Evolutionary conservation across 2,888 invertebrate species (phyloP).

Genomic region (Eristalis intricaria): DNA sequence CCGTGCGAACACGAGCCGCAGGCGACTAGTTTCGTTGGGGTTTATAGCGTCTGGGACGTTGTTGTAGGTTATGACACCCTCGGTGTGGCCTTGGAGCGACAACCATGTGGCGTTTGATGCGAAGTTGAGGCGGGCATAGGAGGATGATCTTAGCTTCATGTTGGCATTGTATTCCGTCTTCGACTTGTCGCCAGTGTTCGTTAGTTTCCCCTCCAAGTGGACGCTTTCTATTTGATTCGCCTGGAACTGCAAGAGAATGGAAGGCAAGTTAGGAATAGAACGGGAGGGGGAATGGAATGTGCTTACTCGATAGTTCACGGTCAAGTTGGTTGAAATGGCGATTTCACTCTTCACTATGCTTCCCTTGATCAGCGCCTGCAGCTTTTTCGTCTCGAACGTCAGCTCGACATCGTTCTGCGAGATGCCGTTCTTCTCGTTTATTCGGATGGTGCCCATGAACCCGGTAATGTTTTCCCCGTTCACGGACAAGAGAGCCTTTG

Average conservation of each 20-base stretch:
- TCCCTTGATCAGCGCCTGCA: constrained; percentile 88
- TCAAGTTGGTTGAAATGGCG: constrained; percentile 79
- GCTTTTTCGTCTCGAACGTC: constrained; percentile 89
- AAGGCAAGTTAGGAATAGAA: not conserved
- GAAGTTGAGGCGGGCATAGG: constrained; percentile 89
- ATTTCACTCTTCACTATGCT: constrained; percentile 84
- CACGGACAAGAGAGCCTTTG: constrained; percentile 87
- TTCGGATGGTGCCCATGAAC: constrained; percentile 84
- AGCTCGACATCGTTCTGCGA: constrained; percentile 89
- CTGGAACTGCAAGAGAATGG: constrained; percentile 78
- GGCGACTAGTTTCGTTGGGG: constrained; percentile 84
- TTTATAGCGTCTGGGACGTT: constrained; percentile 84
- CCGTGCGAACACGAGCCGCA: constrained; percentile 84
- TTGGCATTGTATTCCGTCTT: constrained; percentile 83
- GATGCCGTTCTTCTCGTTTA: constrained; percentile 86
- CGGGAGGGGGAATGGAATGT: too few species aligned
- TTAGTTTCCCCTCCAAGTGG: constrained; percentile 81
- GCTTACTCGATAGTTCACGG: constrained; percentile 83
- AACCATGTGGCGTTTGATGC: constrained; percentile 85
- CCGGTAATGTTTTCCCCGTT: constrained; percentile 88
- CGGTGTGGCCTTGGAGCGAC: constrained; percentile 87
- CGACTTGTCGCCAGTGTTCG: constrained; percentile 81
- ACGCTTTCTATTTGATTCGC: constrained; percentile 80
- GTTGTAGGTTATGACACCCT: constrained; percentile 87
- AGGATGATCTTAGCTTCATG: constrained; percentile 87